A percentile compares a stretch with the other conserved stretches of the same genome.
Conservation (phyloP, 2,113 vertebrate species). For the Labeo rohita region DNA sequence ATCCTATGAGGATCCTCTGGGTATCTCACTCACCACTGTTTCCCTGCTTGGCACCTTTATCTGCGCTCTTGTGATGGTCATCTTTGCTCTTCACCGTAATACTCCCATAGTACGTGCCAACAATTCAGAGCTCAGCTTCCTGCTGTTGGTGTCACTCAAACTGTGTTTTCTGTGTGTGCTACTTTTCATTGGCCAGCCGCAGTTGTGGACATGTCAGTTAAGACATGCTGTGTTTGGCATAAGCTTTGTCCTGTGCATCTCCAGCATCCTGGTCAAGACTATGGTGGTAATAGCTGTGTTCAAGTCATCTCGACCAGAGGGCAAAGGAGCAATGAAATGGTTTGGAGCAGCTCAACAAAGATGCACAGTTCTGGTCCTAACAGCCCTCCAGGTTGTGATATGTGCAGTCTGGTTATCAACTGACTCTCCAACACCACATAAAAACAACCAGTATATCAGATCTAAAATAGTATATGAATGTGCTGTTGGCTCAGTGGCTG, state of each 20-base stretch:
- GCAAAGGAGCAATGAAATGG: conserved; percentile 47
- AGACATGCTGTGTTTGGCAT: conserved; percentile 11
- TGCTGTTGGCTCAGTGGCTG: conserved; percentile 22
- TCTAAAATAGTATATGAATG: conserved; percentile 52
- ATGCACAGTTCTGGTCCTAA: conserved; percentile 43
- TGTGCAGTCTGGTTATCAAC: conserved; percentile 5
- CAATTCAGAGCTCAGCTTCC: conserved; percentile 32
- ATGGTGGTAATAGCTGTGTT: background rate
- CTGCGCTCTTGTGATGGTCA: conserved; percentile 10
- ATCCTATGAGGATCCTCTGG: conserved; percentile 8
- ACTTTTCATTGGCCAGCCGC: background rate
- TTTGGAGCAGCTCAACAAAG: conserved; percentile 48
- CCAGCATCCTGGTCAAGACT: background rate
- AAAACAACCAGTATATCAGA: conserved; percentile 37
- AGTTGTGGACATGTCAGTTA: background rate
- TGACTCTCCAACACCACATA: conserved; percentile 14
- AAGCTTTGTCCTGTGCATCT: background rate
- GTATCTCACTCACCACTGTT: conserved; percentile 3
- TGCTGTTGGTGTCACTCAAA: background rate
- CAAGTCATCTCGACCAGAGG: conserved; percentile 32
- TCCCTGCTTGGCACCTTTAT: conserved; percentile 13
- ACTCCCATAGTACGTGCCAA: conserved; percentile 23
- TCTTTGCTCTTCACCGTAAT: conserved; percentile 1
- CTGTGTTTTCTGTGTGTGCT: background rate
- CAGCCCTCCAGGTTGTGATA: background rate